These are phyloP conservation scores for Anguilla rostrata DNA, from an alignment of 2,113 vertebrate genomes.

Conservation along the genomic window DNA sequence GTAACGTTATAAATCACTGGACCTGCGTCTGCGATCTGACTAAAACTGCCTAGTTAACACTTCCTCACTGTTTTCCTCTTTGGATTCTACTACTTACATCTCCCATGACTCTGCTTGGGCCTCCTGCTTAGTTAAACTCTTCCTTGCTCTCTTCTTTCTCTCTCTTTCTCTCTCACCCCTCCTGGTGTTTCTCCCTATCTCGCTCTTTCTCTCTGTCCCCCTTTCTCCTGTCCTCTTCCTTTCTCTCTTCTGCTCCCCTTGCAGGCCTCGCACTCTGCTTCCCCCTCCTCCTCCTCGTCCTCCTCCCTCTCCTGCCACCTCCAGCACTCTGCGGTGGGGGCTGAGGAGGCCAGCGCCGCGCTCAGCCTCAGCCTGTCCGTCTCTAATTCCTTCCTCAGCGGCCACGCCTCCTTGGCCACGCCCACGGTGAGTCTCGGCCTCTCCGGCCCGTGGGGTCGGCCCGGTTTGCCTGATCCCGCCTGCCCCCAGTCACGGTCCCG, in stretches of 20 bases:
- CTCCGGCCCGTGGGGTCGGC: conserved; percentile 13
- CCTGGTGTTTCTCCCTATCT: not conserved
- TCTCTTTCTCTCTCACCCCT: not conserved
- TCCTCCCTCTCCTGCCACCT: conserved; percentile 79
- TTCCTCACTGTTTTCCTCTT: conserved; percentile 1
- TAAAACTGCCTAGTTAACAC: not conserved
- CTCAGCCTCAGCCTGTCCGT: conserved; percentile 94
- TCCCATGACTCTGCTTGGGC: conserved; percentile 18
- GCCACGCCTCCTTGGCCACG: conserved; percentile 88
- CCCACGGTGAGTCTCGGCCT: conserved; percentile 86
- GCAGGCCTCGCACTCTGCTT: conserved; percentile 91
- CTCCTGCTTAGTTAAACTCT: conserved; percentile 30
- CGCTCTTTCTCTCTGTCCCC: conserved; percentile 14
- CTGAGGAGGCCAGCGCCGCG: conserved; percentile 86
- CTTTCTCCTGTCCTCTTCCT: conserved; percentile 20
- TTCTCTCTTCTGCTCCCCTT: conserved; percentile 54
- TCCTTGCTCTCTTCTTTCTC: conserved; percentile 28
- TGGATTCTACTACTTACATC: conserved; percentile 17
- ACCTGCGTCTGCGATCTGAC: not conserved
- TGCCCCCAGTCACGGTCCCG: conserved; percentile 15
- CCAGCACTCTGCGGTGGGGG: conserved; percentile 85
- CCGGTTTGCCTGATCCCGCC: conserved; percentile 30
- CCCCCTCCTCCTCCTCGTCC: conserved; percentile 91
- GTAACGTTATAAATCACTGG: not conserved
- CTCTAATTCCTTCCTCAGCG: conserved; percentile 98